A percentile compares a stretch with the other conserved stretches of the same genome.
These are phyloP conservation scores for Cheirogaleus major DNA, from an alignment of 2,797 vertebrate genomes.

Conservation along the genomic window DNA sequence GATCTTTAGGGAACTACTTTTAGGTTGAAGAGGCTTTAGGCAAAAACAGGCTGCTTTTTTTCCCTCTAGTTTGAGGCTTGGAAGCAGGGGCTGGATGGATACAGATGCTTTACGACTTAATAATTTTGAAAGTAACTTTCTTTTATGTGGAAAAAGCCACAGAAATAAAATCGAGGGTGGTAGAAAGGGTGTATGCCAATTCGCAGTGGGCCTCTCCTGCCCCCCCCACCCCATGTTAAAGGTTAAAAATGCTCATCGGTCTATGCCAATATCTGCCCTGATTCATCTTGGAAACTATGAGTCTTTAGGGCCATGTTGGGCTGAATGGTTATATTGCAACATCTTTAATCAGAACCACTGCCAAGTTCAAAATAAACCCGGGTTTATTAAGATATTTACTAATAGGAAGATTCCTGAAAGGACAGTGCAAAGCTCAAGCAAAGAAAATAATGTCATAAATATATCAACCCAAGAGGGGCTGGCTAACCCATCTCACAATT, in stretches of 20 bases:
- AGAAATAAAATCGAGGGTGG: conserved; percentile 10
- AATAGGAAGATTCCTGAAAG: conserved; percentile 72
- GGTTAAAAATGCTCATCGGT: conserved; percentile 48
- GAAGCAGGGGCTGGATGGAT: neutral
- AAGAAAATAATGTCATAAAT: conserved; percentile 28
- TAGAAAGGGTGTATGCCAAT: neutral
- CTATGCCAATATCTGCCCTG: conserved; percentile 61
- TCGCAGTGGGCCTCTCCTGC: neutral
- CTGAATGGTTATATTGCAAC: conserved; percentile 80
- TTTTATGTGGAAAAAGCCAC: conserved; percentile 31
- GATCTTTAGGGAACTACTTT: neutral
- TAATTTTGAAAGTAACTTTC: conserved; percentile 43
- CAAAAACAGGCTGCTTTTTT: neutral
- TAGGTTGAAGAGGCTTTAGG: neutral
- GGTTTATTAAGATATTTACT: conserved; percentile 81
- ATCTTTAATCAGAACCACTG: conserved; percentile 78
- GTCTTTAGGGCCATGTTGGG: conserved; percentile 69
- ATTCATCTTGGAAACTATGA: conserved; percentile 78
- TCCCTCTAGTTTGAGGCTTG: neutral
- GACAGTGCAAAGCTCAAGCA: conserved; percentile 4
- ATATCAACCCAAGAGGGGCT: neutral
- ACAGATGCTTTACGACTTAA: neutral
- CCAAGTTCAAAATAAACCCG: conserved; percentile 81
- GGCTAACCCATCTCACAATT: neutral
- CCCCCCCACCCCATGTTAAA: neutral